Conservation (phyloP, 2,797 vertebrate genomes). For the Allobates femoralis region DNA sequence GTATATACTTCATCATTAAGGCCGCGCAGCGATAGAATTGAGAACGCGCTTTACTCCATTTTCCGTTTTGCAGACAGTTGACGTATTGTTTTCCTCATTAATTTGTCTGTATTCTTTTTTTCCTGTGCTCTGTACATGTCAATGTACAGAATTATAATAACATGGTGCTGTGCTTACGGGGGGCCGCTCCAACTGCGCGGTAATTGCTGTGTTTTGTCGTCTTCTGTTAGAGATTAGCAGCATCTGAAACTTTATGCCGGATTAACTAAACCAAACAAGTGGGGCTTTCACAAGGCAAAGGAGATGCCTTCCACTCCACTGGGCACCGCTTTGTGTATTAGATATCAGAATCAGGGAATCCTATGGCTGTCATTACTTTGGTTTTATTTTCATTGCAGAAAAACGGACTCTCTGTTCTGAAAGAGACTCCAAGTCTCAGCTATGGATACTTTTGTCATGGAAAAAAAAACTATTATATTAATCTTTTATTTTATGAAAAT, state of each 20-base stretch:
- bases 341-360: conserved; percentile 10
- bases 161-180: conserved; percentile 15
- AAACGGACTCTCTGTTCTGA: background rate
- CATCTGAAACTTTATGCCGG: conserved; percentile 43
- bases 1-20: background rate
- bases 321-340: background rate
- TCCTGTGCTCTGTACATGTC: background rate
- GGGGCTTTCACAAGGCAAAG: background rate
- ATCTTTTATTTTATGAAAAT: too few relatives aligned
- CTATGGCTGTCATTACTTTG: background rate
- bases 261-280: conserved; percentile 24
- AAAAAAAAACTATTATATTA: too few relatives aligned
- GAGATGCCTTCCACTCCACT: conserved; percentile 19
- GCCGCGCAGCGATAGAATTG: background rate
- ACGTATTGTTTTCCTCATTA: conserved; percentile 3
- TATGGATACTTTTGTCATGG: too few relatives aligned
- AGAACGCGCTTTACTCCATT: background rate
- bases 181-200: background rate
- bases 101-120: background rate
- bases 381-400: background rate
- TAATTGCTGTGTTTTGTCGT: conserved; percentile 43
- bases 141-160: conserved; percentile 17
- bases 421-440: background rate
- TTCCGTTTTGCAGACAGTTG: conserved; percentile 1
- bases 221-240: background rate